Evolutionary conservation across 2,797 vertebrate genomes (phyloP).

Genomic region (Centropyge bicolor): DNA sequence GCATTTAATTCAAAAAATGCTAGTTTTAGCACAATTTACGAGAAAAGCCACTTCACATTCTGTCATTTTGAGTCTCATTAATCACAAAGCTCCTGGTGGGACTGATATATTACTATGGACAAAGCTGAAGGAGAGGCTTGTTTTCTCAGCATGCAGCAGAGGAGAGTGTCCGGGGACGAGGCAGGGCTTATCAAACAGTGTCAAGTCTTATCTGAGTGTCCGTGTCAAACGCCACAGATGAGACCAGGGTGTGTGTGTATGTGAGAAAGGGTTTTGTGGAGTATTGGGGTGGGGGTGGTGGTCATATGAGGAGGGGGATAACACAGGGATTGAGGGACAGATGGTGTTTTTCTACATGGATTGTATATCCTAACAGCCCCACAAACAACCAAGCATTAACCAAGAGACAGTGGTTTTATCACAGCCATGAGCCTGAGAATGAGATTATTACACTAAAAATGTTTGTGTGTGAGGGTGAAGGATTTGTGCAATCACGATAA

Average conservation of each 20-base stretch:
- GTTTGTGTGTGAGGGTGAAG: slow-evolving; percentile 13
- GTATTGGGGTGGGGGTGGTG: slow-evolving; percentile 38
- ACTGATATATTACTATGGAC: background rate
- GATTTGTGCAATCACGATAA: background rate
- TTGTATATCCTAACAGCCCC: slow-evolving; percentile 35
- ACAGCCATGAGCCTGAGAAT: background rate
- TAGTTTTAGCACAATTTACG: background rate
- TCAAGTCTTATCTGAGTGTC: slow-evolving; percentile 22
- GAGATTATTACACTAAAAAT: slow-evolving; percentile 26
- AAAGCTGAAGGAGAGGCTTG: slow-evolving; percentile 2
- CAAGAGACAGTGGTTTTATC: slow-evolving; percentile 14
- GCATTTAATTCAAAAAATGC: background rate
- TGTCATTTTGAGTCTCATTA: background rate
- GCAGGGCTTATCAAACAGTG: slow-evolving; percentile 24
- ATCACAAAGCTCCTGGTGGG: background rate
- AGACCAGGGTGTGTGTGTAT: slow-evolving; percentile 18
- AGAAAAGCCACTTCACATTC: background rate
- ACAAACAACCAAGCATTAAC: slow-evolving; percentile 28
- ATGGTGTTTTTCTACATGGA: slow-evolving; percentile 82
- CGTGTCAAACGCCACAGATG: slow-evolving; percentile 43
- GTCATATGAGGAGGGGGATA: slow-evolving; percentile 52
- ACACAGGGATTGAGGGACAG: slow-evolving; percentile 69
- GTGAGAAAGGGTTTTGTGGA: slow-evolving; percentile 26
- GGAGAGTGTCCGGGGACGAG: slow-evolving; percentile 10
- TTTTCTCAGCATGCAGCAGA: slow-evolving; percentile 22